Conservation (phyloP, 2,888 invertebrate genomes). For the Idaea straminata region DNA sequence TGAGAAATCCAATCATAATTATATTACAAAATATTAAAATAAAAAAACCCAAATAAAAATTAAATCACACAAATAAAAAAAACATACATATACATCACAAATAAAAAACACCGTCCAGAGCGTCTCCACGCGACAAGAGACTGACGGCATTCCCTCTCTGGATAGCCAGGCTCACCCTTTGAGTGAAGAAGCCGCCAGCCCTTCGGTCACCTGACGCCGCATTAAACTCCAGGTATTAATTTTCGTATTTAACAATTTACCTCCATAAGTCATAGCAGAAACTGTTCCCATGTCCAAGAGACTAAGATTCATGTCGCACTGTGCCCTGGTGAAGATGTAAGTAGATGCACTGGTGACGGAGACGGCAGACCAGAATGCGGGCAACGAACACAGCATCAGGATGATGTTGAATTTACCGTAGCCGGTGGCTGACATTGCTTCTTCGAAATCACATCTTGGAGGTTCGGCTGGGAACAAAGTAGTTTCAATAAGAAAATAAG, state of each 20-base stretch:
- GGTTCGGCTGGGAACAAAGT: conserved; percentile 21
- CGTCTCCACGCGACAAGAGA: no score
- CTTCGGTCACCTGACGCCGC: no score
- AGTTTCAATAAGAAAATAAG: neutral
- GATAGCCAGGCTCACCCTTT: no score
- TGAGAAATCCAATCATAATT: no score
- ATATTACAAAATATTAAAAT: no score
- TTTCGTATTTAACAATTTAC: conserved; percentile 48
- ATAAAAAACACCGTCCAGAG: no score
- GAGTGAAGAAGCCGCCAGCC: no score
- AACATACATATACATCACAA: no score
- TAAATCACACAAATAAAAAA: no score
- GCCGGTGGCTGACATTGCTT: conserved; percentile 84
- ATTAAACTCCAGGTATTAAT: no score
- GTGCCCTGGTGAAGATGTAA: conserved; percentile 86
- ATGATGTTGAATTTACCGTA: conserved; percentile 86
- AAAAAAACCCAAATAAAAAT: no score
- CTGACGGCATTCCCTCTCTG: no score
- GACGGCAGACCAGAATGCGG: conserved; percentile 84
- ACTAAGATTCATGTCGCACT: conserved; percentile 85
- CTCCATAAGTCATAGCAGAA: conserved; percentile 86
- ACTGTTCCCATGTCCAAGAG: conserved; percentile 85
- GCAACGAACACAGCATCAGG: conserved; percentile 80
- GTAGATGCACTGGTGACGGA: conserved; percentile 87
- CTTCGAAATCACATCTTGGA: conserved; percentile 82